phyloP scores from a whole-genome alignment of 2,888 invertebrate species.

The Hyalella azteca region DNA sequence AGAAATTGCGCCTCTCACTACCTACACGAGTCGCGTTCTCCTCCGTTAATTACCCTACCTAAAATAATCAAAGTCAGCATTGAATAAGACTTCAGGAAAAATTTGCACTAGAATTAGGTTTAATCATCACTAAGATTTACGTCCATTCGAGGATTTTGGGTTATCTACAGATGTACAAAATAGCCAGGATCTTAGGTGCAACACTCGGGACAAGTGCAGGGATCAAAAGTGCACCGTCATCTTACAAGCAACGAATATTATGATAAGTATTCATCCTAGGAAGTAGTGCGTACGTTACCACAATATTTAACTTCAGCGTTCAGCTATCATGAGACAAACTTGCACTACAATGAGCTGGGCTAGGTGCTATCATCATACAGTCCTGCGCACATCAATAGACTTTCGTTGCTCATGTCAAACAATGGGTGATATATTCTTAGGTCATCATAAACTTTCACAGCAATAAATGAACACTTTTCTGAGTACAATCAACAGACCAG shows the following conservation, averaged over 20 bases:
- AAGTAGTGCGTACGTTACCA: too few relatives aligned
- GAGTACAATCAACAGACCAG: not conserved
- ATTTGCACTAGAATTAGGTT: conserved; percentile 36
- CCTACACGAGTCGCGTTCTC: not conserved
- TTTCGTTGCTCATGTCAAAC: conserved; percentile 25
- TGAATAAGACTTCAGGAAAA: conserved; percentile 1
- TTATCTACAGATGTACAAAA: conserved; percentile 48
- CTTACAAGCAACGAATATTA: conserved; percentile 5
- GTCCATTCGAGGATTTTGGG: conserved; percentile 11
- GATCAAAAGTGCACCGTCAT: not conserved
- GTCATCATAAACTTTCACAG: not conserved
- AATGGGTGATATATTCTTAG: not conserved
- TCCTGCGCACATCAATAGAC: not conserved
- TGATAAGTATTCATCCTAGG: too few relatives aligned
- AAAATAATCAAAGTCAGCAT: not conserved
- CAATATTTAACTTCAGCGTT: too few relatives aligned
- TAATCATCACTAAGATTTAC: conserved; percentile 31
- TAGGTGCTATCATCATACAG: too few relatives aligned
- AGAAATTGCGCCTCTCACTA: conserved; percentile 23
- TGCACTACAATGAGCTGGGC: not conserved
- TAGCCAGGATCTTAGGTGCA: conserved; percentile 27
- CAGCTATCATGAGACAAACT: too few relatives aligned
- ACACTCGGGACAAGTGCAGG: conserved; percentile 18
- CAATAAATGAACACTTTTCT: not conserved
- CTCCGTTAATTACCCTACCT: conserved; percentile 22